Evolutionary conservation across 2,888 invertebrate genomes (phyloP).

Genomic region (Podotricha telesiphe): DNA sequence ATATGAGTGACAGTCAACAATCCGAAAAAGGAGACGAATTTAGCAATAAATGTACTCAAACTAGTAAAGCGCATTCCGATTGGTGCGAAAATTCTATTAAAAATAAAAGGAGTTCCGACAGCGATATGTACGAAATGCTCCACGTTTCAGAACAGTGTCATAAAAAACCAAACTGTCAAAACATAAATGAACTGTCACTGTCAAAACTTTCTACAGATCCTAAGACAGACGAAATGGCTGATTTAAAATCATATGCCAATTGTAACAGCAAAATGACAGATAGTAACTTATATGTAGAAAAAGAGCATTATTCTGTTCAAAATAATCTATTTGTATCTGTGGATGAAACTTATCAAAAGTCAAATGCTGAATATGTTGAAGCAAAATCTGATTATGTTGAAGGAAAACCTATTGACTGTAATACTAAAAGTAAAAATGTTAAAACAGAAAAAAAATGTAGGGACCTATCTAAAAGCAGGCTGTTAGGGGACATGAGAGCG

Average conservation of each 20-base stretch:
- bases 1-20: background rate
- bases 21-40: background rate
- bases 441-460: slow-evolving; percentile 40
- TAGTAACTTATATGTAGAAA: slow-evolving; percentile 4
- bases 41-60: background rate
- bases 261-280: slow-evolving; percentile 5
- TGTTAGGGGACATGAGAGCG: slow-evolving; percentile 60
- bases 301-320: background rate
- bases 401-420: slow-evolving; percentile 25
- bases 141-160: slow-evolving; percentile 20
- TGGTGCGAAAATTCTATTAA: slow-evolving; percentile 6
- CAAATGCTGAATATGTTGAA: slow-evolving; percentile 17
- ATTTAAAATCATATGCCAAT: background rate
- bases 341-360: background rate
- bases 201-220: slow-evolving; percentile 4
- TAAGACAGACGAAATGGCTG: background rate
- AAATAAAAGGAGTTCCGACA: slow-evolving; percentile 23
- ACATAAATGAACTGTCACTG: slow-evolving; percentile 7
- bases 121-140: slow-evolving; percentile 23
- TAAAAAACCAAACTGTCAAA: slow-evolving; percentile 23
- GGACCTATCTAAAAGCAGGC: slow-evolving; percentile 44
- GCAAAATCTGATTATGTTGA: slow-evolving; percentile 7
- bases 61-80: slow-evolving; percentile 1
- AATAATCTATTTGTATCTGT: slow-evolving; percentile 8
- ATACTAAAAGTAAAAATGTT: slow-evolving; percentile 29